Base-by-base conservation (phyloP, 2,797 vertebrate genomes). In the Aythya fuligula region DNA sequence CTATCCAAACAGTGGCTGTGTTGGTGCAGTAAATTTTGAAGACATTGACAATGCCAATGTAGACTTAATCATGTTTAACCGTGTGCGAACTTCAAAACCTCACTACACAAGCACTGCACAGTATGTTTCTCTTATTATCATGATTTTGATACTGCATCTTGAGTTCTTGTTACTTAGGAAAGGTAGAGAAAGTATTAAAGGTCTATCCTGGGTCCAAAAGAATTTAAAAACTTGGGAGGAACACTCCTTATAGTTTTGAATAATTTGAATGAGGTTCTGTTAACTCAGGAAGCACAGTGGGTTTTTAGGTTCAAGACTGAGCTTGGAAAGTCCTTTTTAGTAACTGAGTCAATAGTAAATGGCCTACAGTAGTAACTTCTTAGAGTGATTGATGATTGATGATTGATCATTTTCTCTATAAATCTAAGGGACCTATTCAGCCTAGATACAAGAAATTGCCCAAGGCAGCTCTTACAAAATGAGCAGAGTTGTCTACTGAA, bases 1-100 rank as follows among this genome's bases (percentile, higher is more conserved):
- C 79, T 87, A 15, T 43, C 85, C 73, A 45, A 51, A 92, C 66
- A 98, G 98, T 25, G 98, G 98, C 58, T 97, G 91, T 6, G 83
- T 98, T 72, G 97, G 97, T 94, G 97, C 98, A 54, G 84, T 97
- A 56, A 93, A 98, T 72, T 93, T 97, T 70, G 98, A 99, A 28
- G 94, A 96, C 25, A 49, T 97, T 19, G 98, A 98, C 85, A 94
- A 95, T 86, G 91, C 95, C 6, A 32, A 36, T 16, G 96, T 96
- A 89, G 96, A 96, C 57, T 97, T 98, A 77, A 39, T 77, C 2
- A 96, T 96, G 3, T 64, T 98, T 57, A 98, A 97, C 56, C 13
- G 81, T 28, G 96, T 97, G 78, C 93, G 87, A 87, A 97, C 64
- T 41, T 66, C 94, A 47, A 70, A 96, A 17, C 96, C 95, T 28